Evolutionary conservation across 2,797 vertebrate genomes (phyloP).

Genomic region (Eurystomus glaucurus): DNA sequence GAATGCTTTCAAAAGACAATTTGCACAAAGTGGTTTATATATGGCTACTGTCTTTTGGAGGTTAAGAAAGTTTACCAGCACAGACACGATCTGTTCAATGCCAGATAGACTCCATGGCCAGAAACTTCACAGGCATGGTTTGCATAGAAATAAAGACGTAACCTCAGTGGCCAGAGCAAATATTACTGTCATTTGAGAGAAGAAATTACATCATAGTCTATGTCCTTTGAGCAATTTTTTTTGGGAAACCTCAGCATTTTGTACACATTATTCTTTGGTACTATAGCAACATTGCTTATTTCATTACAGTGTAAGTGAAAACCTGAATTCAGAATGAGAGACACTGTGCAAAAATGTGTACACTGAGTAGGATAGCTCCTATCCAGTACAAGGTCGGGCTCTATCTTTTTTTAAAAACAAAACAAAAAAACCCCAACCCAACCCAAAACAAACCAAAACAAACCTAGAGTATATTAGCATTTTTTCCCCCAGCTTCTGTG

Average conservation of each 20-base stretch:
- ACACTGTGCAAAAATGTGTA: background rate
- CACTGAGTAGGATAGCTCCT: too few relatives aligned
- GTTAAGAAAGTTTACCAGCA: background rate
- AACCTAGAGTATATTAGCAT: too few relatives aligned
- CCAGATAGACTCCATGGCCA: rapidly evolving
- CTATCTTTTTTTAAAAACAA: too few relatives aligned
- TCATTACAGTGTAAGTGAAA: background rate
- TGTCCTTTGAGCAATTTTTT: background rate
- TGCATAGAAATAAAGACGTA: background rate
- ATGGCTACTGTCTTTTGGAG: background rate
- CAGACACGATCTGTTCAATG: background rate
- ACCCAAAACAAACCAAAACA: too few relatives aligned
- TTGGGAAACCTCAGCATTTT: background rate
- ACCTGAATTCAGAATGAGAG: background rate
- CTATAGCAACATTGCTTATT: background rate
- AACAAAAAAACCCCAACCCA: too few relatives aligned
- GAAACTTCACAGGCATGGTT: background rate
- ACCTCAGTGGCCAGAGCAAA: background rate
- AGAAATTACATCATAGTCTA: background rate
- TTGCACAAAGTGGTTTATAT: background rate
- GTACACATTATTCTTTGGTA: background rate
- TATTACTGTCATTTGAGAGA: background rate
- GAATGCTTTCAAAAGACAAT: background rate
- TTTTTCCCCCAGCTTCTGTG: background rate
- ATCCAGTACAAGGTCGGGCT: background rate